Evolutionary conservation across 2,113 vertebrate species (phyloP), one percentile per base, ranked within the genome.

Genomic region (Noctilio leporinus): DNA sequence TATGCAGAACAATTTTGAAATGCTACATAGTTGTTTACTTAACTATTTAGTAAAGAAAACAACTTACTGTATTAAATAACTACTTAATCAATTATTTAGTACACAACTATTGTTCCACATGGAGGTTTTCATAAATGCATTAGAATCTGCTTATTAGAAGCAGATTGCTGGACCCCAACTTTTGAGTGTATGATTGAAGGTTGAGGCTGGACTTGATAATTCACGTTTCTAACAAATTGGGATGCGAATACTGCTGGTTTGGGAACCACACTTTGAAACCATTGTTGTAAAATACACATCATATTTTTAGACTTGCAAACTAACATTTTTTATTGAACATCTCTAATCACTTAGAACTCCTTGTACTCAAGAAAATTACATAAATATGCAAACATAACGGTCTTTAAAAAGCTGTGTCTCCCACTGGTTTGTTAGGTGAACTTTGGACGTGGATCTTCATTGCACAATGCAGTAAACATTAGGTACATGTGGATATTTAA

Each of bases 141-240:
- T 83, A 92, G 38, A 90, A 85, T 90, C 11, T 59, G 67, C 55
- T 97, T 89, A 17, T 93, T 86, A 93, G 59, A 91, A 92, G n/a
- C 81, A 92, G 40, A 73, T 93, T 94, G 24, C 43, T 91, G 38
- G 57, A 81, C 84, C 10, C 40, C 30, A 69, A 47, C 35, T 43
- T 87, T 82, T 6, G 45, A 82, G 22, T 62, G 49, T 86, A 35
- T 84, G 38, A 70, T 86, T 88, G 65, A 86, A 82, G 10, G 88
- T 85, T 82, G 26, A 20, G 55, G 8, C 80, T 64, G 85, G 51
- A 53, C 40, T 93, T 93, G 80, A 35, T 84, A 69, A 78, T 84
- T 92, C 72, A 87, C 15, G 70, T 87, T 53, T 96, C 57, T 92
- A 59, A 64, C 5, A 96, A 70, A 47, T 87, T 89, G 72, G 17